Conservation (phyloP, 2,797 vertebrate species). For the Acestrorhynchus altus region DNA sequence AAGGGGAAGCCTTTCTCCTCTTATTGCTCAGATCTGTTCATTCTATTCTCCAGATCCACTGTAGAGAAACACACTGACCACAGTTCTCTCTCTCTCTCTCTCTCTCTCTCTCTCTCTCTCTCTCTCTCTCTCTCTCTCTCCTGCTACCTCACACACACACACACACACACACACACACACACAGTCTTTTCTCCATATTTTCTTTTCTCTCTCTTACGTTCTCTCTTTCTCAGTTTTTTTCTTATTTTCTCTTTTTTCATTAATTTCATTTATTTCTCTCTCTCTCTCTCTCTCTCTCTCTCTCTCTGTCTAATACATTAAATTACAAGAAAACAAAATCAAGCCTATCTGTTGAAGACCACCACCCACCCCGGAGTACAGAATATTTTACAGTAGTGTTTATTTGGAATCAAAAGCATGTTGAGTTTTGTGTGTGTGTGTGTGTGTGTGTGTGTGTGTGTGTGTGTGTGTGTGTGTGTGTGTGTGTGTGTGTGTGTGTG, state of each 20-base stretch:
- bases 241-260: not conserved
- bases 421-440: conserved; percentile 9
- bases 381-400: conserved; percentile 57
- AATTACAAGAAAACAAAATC: conserved; percentile 54
- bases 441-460: not conserved
- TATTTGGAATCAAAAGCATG: conserved; percentile 61
- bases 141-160: too few relatives aligned
- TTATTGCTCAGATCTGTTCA: not conserved
- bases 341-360: conserved; percentile 49
- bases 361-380: conserved; percentile 52
- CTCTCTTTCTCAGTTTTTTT: not conserved
- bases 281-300: not conserved
- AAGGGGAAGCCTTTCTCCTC: conserved; percentile 15
- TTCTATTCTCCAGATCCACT: conserved; percentile 7
- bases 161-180: too few relatives aligned
- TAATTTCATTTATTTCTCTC: not conserved
- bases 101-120: conserved; percentile 5
- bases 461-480: not conserved
- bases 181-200: not conserved
- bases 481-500: too few relatives aligned
- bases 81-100: not conserved
- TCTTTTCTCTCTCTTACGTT: not conserved
- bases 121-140: not conserved
- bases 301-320: conserved; percentile 44
- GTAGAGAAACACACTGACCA: not conserved